Evolutionary conservation across 2,888 invertebrate species (phyloP), one percentile per base, ranked within the genome.

Genomic region (Drosophila heteroneura): DNA sequence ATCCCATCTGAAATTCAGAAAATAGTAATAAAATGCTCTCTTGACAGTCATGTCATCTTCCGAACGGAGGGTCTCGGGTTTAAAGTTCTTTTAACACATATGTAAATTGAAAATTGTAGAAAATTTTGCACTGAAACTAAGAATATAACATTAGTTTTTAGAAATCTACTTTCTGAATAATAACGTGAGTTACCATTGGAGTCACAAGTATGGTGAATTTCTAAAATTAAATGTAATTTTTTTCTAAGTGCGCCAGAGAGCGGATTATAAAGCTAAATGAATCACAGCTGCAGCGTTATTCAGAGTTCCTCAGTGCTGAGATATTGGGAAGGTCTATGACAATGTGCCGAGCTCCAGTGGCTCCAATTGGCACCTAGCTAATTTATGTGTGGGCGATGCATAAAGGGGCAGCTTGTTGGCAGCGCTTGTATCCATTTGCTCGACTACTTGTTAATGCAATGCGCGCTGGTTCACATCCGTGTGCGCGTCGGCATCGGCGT

Each of bases 391-490:
- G 54, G 79, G 75, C 60, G 49, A 61, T 64, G 54, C 70, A 74
- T 62, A 63, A 68, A 69, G 44, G 53, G 54, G 61, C 64, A 59
- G 33, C 58, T 68, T 68, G 56, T 41, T 49, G 68, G 22, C 51
- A 66, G 64, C 52, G 49, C 81, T 76, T 88, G 85, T 86, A 81
- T 79, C 68, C 79, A 86, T 86, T 87, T 89, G 87, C 87, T 89
- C 75, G 77, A 87, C 87, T 86, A 89, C 87, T 87, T 89, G 87
- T 87, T 89, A 77, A 87, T 87, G 89, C 87, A 85, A 74, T 79
- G 76, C 83, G 74, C 68, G 63, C 60, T 57, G 32, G 58, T 32
- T 58, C 22, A 16, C 30, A 54, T 66, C 33, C 51, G 54, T 37
- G 54, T 64, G 28, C 37, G 54, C 35, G 56, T 62, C 56, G 71